phyloP scores from a whole-genome alignment of 2,113 vertebrate species.

The Entomyzon cyanotis region DNA sequence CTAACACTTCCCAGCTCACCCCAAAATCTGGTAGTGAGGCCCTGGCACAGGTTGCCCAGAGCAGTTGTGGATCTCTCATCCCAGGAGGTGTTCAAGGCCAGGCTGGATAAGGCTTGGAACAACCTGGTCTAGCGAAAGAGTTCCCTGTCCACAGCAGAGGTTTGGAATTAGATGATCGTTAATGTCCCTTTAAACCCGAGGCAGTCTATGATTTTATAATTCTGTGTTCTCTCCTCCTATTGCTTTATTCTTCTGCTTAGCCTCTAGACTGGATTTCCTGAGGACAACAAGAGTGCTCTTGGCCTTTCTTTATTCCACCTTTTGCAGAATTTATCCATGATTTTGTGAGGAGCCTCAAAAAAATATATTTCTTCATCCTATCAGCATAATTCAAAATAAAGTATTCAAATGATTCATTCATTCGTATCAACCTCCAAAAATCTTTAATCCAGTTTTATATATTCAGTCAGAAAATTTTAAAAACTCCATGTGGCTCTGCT shows the following conservation, averaged over 20 bases:
- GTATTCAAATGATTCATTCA: not conserved
- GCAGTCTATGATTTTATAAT: not conserved
- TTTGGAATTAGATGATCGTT: not conserved
- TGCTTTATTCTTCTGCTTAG: not conserved
- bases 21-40: not conserved
- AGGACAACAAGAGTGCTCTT: not conserved
- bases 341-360: not conserved
- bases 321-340: not conserved
- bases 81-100: not conserved
- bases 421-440: not conserved
- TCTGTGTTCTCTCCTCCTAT: not conserved
- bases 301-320: not conserved
- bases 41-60: not conserved
- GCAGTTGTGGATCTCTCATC: not conserved
- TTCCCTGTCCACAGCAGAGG: not conserved
- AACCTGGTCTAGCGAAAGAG: not conserved
- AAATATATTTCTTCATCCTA: not conserved
- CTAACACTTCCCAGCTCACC: not conserved
- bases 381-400: not conserved
- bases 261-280: not conserved
- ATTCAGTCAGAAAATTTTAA: not conserved
- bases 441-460: not conserved
- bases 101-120: not conserved
- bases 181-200: not conserved
- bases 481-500: not conserved